Evolutionary conservation across 1,140 invertebrate genomes (phyloP), one percentile per base, ranked within the genome.

Genomic region (Liolophura sinensis): DNA sequence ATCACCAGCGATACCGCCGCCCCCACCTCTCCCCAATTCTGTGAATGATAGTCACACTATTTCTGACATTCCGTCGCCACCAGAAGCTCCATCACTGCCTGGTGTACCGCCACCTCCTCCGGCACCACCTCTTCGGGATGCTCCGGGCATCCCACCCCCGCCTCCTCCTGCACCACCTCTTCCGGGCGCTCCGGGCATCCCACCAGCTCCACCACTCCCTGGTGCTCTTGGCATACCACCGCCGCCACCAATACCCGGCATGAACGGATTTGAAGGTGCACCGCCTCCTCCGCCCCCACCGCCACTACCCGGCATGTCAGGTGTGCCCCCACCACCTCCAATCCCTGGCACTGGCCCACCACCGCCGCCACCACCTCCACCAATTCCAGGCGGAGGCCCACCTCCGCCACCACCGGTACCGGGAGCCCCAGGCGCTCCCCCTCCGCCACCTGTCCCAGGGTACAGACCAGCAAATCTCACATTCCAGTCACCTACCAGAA

Each of bases 1-100:
- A 20, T 24, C 49, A 24, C 63, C 70, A 14, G 65, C 73, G n/a
- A 70, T 72, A 31, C 71, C 78, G 48, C 71, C 79, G 48, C 68
- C 70, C 0, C 70, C 71, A 16, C 63, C 64, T 6, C 65, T 67
- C 14, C 58, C 64, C 20, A 18, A 27, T n/a, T 11, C 7, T 11
- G 22, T 50, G 12, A 15, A 25, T 67, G 25, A 22, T 46, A 20
- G 57, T 31, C 3, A 27, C 52, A 22, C n/a, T 18, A 25, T 56
- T 25, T 22, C 22, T 9, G 5, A 15, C 22, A 15, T 71, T 16
- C 60, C 73, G 9, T 64, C 73, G 22, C 59, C 70, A 14, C 66
- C 67, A 20, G 60, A 62, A 48, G 52, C 52, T 18, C 61, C 67
- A 59, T 18, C 40, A 16, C 48, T 47, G 51, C 49, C 22, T 27